Evolutionary conservation across 2,113 vertebrate genomes (phyloP), one percentile per base, ranked within the genome.

Genomic region (Daboia siamensis): DNA sequence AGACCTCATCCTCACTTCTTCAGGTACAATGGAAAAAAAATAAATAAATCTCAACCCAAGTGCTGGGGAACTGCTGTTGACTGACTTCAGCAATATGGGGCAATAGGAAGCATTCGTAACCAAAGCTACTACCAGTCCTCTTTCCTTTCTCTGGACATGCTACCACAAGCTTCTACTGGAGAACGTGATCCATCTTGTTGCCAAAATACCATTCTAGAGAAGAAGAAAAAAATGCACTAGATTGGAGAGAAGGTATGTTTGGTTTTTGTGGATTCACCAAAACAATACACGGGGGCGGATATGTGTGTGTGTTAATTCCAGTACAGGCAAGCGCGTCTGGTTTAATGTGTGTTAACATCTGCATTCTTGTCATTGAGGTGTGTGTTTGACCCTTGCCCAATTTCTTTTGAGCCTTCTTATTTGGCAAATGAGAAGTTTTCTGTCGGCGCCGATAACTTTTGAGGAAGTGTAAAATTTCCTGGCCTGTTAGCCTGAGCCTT

Each of bases 281-380:
- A 95, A 95, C 21, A 91, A 61, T 93, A 44, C 44, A 12, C 6
- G 87, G 5, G 33, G 87, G 29, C 15, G 51, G 59, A 56, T 91
- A 51, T 20, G 29, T 52, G 46, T 52, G 39, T 21, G 39, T 26
- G 33, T 44, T 12, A 95, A 52, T 91, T 96, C 94, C 96, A 96
- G 86, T 90, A 88, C 93, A 94, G 91, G 94, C 93, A 97, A 94
- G 92, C 91, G 86, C 88, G 39, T 61, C 93, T 92, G 86, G 86
- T 89, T 94, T 93, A 96, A 96, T 94, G 95, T 94, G 93, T 97
- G 95, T 96, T 96, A 94, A 94, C 92, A 80, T 51, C 95, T 96
- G 93, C 95, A 93, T 94, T 96, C 94, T 94, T 94, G 93, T 87
- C 94, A 93, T 91, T 44, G 39, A 88, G n/a, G 48, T 86, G 12